phyloP scores from a whole-genome alignment of 2,113 vertebrate species.

The Phalacrocorax pelagicus region DNA sequence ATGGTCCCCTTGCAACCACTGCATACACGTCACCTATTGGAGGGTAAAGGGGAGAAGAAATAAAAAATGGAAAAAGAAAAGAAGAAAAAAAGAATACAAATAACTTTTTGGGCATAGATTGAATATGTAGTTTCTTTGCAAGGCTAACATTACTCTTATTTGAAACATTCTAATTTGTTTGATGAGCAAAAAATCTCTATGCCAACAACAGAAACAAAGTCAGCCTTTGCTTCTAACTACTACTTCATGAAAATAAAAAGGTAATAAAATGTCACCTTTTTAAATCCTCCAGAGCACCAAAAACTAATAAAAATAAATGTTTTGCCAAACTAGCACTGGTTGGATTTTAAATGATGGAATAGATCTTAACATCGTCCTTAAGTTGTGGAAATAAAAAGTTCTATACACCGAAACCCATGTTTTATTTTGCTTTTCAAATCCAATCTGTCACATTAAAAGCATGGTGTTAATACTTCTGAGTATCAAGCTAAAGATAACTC shows the following conservation, averaged over 20 bases:
- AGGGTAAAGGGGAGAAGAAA: not conserved
- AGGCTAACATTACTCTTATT: not conserved
- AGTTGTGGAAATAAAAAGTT: conserved; percentile 19
- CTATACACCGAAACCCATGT: not conserved
- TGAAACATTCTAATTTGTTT: not conserved
- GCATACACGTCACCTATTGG: conserved; percentile 85
- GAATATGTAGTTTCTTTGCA: not conserved
- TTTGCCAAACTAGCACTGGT: not conserved
- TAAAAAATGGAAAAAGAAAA: not conserved
- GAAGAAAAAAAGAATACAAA: conserved; percentile 6
- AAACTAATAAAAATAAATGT: not conserved
- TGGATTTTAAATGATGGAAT: not conserved
- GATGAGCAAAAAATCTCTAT: not conserved
- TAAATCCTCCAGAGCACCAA: not conserved
- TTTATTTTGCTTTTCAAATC: conserved; percentile 20
- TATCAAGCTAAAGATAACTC: conserved; percentile 2
- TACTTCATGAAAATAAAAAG: not conserved
- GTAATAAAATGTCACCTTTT: not conserved
- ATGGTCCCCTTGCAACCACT: conserved; percentile 91
- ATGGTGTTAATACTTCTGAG: not conserved
- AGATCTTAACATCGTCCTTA: not conserved
- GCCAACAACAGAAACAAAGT: not conserved
- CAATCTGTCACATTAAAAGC: conserved; percentile 37
- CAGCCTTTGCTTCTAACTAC: not conserved
- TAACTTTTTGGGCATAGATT: not conserved